phyloP scores from a whole-genome alignment of 2,797 vertebrate species.

The Centropyge bicolor region DNA sequence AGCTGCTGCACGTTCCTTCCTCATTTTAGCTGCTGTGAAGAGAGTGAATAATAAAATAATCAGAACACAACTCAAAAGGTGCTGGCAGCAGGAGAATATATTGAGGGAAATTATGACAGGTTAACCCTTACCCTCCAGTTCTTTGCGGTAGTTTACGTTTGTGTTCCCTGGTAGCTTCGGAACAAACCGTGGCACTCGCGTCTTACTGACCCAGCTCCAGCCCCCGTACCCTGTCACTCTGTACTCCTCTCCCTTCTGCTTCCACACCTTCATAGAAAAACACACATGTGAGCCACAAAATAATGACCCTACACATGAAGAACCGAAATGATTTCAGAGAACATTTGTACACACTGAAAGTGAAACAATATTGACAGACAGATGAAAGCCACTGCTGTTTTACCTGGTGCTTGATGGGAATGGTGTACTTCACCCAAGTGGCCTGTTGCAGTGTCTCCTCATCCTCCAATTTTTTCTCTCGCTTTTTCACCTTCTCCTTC shows the following conservation, averaged over 20 bases:
- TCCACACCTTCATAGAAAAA: constrained; percentile 91
- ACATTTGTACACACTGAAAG: background rate
- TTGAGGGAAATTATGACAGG: background rate
- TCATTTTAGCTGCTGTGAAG: constrained; percentile 70
- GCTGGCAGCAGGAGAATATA: background rate
- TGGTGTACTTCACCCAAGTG: constrained; percentile 98
- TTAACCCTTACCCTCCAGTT: constrained; percentile 86
- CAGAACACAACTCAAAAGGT: background rate
- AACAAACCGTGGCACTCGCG: constrained; percentile 92
- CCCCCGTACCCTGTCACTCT: constrained; percentile 98
- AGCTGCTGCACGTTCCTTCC: constrained; percentile 57
- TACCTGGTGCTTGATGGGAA: constrained; percentile 99
- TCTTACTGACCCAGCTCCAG: constrained; percentile 99
- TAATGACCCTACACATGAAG: background rate
- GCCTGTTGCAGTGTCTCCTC: constrained; percentile 98
- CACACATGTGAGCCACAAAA: background rate
- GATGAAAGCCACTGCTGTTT: background rate
- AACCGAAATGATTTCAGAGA: background rate
- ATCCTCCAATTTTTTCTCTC: constrained; percentile 96
- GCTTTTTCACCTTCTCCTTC: constrained; percentile 97
- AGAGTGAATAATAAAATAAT: background rate
- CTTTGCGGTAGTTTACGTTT: constrained; percentile 93
- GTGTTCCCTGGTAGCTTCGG: constrained; percentile 97
- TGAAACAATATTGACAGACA: background rate
- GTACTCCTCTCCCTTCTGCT: constrained; percentile 99